Conservation (phyloP, 2,888 invertebrate genomes). For the Rotaria sp. region DNA sequence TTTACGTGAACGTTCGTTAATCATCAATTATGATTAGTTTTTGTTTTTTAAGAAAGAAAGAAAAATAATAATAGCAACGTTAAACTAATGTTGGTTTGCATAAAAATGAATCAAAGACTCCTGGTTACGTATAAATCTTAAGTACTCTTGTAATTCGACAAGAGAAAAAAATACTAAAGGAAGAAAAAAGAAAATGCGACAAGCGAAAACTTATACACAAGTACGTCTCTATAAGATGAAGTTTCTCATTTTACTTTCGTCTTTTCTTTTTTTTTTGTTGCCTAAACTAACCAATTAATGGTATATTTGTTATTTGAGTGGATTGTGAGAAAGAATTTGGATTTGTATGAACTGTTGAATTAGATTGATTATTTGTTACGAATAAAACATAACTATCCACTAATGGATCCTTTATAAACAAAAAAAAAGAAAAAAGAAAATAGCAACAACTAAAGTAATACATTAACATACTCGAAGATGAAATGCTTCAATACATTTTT, state of each 20-base stretch:
- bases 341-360: neutral
- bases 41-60: neutral
- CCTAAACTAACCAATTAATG: conserved; percentile 23
- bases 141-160: conserved; percentile 7
- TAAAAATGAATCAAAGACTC: neutral
- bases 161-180: neutral
- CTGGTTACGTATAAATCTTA: neutral
- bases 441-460: neutral
- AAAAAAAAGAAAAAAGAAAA: neutral
- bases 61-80: neutral
- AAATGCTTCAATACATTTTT: conserved; percentile 21
- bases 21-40: neutral
- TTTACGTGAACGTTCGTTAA: neutral
- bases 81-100: neutral
- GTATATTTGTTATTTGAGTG: neutral
- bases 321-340: neutral
- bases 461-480: conserved; percentile 24
- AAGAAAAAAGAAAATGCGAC: neutral
- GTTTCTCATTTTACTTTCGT: neutral
- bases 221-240: neutral
- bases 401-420: neutral
- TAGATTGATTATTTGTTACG: neutral
- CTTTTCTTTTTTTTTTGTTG: neutral
- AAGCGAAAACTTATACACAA: neutral
- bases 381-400: neutral